These are phyloP conservation scores for Ormyrus labotus DNA, from an alignment of 2,888 invertebrate species.

Conservation along the genomic window DNA sequence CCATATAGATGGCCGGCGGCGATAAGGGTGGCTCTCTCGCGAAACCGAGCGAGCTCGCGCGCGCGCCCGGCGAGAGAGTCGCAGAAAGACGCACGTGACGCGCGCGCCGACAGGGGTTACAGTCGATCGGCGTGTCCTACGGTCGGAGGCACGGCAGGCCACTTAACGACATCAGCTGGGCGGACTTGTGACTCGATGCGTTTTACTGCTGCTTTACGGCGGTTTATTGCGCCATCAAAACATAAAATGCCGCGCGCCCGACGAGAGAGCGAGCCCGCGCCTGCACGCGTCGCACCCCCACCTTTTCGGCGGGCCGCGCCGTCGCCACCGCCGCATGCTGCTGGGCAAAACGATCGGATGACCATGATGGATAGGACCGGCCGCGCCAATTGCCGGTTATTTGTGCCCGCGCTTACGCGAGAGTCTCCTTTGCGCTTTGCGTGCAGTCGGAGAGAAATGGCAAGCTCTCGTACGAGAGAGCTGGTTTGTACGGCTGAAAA, in stretches of 20 bases:
- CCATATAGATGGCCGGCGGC: constrained; percentile 34
- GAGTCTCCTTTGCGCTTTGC: no score
- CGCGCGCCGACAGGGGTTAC: constrained; percentile 60
- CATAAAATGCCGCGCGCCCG: constrained; percentile 71
- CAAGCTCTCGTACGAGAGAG: no score
- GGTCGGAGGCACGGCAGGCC: constrained; percentile 63
- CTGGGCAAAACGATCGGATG: background rate
- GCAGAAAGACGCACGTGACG: constrained; percentile 32
- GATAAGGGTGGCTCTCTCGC: constrained; percentile 40
- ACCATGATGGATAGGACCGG: background rate
- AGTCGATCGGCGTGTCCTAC: constrained; percentile 59
- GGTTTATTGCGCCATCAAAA: constrained; percentile 76
- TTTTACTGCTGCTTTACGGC: constrained; percentile 75
- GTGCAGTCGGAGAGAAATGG: no score
- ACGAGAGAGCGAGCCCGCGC: constrained; percentile 63
- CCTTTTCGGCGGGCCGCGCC: constrained; percentile 56
- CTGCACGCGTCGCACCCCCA: constrained; percentile 72
- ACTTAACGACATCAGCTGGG: constrained; percentile 75
- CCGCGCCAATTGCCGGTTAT: background rate
- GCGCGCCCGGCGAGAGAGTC: background rate
- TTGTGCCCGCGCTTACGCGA: no score
- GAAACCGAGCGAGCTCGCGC: background rate
- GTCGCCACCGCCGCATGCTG: background rate
- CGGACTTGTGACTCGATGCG: constrained; percentile 75
- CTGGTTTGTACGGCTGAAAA: no score